Percentiles rank a stretch among this genome's conserved stretches.
phyloP scores from a whole-genome alignment of 1,140 invertebrate genomes.

The Triops longicaudatus region DNA sequence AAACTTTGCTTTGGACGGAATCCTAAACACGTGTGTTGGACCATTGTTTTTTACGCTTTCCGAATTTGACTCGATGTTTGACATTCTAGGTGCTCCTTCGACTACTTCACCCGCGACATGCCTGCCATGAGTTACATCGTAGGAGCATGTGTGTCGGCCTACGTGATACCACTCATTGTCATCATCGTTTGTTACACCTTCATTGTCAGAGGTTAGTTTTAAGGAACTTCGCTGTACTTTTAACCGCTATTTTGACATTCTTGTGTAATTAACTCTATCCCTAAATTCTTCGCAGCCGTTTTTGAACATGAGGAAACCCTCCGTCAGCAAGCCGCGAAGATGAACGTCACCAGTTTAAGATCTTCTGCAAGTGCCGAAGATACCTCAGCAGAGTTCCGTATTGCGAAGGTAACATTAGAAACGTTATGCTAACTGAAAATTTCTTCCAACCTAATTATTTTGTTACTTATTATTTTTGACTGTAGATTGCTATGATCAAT shows the following conservation, averaged over 20 bases:
- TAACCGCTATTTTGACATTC: background rate
- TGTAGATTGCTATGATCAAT: slow-evolving; percentile 55
- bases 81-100: slow-evolving; percentile 68
- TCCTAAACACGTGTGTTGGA: slow-evolving; percentile 29
- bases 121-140: slow-evolving; percentile 57
- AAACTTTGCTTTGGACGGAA: slow-evolving; percentile 34
- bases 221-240: too few relatives aligned
- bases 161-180: slow-evolving; percentile 57
- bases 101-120: slow-evolving; percentile 61
- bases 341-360: slow-evolving; percentile 78
- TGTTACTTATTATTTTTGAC: background rate
- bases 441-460: background rate
- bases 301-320: slow-evolving; percentile 41
- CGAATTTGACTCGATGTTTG: slow-evolving; percentile 54
- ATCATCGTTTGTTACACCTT: slow-evolving; percentile 70
- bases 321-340: slow-evolving; percentile 65
- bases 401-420: slow-evolving; percentile 54
- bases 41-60: slow-evolving; percentile 53
- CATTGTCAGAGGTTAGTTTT: slow-evolving; percentile 49
- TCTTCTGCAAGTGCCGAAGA: slow-evolving; percentile 56
- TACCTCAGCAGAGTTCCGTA: slow-evolving; percentile 67
- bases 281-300: slow-evolving; percentile 35
- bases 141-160: slow-evolving; percentile 58
- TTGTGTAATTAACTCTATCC: background rate
- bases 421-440: background rate